A percentile compares a stretch with the other conserved stretches of the same genome.
Evolutionary conservation across 2,888 invertebrate species (phyloP).

Genomic region (Rhyacophila evoluta): DNA sequence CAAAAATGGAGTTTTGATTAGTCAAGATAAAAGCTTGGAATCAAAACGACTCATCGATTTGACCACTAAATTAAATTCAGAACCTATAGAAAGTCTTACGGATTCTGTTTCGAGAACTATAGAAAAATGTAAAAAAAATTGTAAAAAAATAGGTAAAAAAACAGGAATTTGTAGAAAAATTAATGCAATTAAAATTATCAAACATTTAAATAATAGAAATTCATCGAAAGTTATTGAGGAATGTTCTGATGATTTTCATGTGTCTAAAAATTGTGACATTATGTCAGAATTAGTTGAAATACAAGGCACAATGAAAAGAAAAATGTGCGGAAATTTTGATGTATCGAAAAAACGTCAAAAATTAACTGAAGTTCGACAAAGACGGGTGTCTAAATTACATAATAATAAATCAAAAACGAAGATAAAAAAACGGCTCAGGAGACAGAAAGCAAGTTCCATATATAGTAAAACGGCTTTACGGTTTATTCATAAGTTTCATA

Average conservation of each 20-base stretch:
- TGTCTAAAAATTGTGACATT: too few relatives aligned
- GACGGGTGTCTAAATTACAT: not conserved
- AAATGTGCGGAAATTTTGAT: not conserved
- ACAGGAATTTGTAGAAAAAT: too few relatives aligned
- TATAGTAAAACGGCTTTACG: too few relatives aligned
- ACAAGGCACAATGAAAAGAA: not conserved
- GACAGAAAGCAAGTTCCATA: not conserved
- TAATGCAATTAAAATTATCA: too few relatives aligned
- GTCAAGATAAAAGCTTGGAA: constrained; percentile 37
- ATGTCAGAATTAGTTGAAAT: not conserved
- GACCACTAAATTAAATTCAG: not conserved
- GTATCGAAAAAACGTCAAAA: not conserved
- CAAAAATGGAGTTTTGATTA: constrained; percentile 60
- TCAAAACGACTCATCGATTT: not conserved
- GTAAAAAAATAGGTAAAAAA: too few relatives aligned
- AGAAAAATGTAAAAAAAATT: too few relatives aligned
- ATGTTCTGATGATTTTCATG: too few relatives aligned
- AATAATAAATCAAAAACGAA: not conserved
- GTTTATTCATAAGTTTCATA: not conserved
- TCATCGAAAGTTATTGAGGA: too few relatives aligned
- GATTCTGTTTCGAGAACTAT: too few relatives aligned
- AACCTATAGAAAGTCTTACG: not conserved
- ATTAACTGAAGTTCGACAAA: not conserved
- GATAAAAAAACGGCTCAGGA: not conserved
- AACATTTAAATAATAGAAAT: too few relatives aligned